Percentiles rank a stretch among this genome's conserved stretches.
Conservation (phyloP, 2,888 invertebrate species). For the Coenonympha glycerion region DNA sequence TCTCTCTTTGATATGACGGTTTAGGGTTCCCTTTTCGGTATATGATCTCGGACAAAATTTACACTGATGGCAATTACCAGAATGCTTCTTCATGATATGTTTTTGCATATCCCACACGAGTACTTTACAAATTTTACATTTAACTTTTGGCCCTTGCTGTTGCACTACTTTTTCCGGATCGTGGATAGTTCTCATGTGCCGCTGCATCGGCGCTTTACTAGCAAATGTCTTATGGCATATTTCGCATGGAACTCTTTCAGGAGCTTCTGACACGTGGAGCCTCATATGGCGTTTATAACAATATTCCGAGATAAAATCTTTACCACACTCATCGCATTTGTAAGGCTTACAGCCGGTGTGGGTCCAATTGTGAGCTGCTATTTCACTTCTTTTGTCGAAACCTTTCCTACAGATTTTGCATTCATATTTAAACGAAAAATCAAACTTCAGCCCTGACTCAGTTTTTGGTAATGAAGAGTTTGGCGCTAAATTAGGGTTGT, state of each 20-base stretch:
- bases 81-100: constrained; percentile 27
- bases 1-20: constrained; percentile 26
- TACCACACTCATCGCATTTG: constrained; percentile 27
- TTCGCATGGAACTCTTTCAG: constrained; percentile 25
- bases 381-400: constrained; percentile 10
- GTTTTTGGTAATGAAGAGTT: neutral
- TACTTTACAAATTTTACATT: constrained; percentile 30
- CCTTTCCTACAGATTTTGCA: constrained; percentile 25
- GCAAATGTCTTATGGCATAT: constrained; percentile 24
- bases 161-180: neutral
- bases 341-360: constrained; percentile 19
- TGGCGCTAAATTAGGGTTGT: neutral
- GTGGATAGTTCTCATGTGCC: constrained; percentile 24
- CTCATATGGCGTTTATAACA: constrained; percentile 29
- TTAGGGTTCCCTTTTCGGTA: constrained; percentile 26
- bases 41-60: constrained; percentile 23
- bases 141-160: neutral
- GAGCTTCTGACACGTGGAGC: constrained; percentile 8
- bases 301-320: constrained; percentile 28
- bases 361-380: constrained; percentile 15
- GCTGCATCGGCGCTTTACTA: constrained; percentile 15
- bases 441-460: no score
- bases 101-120: constrained; percentile 25
- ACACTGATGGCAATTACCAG: constrained; percentile 12
- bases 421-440: no score